A percentile compares a stretch with the other conserved stretches of the same genome.
phyloP scores from a whole-genome alignment of 2,113 vertebrate species.

The Lepidothrix coronata region DNA sequence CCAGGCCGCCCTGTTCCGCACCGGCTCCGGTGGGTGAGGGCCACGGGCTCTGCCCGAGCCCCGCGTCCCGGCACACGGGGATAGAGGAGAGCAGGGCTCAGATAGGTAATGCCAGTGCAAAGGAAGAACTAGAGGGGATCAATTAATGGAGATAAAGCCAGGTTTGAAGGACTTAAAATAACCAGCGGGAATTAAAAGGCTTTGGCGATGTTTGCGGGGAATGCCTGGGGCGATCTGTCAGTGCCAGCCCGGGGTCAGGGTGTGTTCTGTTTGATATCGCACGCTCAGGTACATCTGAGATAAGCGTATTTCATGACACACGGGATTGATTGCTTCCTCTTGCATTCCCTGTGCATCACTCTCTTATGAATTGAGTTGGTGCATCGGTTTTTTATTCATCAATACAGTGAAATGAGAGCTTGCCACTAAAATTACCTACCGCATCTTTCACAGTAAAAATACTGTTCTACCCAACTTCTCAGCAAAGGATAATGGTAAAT shows the following conservation, averaged over 20 bases:
- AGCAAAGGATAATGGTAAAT: neutral
- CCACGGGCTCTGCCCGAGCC: neutral
- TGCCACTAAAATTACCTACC: neutral
- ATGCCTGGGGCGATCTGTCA: neutral
- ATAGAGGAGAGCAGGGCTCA: neutral
- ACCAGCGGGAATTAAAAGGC: neutral
- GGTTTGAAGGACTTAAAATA: neutral
- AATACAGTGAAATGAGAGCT: neutral
- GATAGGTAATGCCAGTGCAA: accelerated
- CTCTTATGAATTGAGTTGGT: neutral
- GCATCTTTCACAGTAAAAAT: neutral
- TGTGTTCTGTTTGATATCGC: neutral
- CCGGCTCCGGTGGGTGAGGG: slow-evolving; percentile 81
- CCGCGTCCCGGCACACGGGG: neutral
- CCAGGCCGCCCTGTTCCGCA: slow-evolving; percentile 85
- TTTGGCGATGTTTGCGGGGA: neutral
- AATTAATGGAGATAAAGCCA: neutral
- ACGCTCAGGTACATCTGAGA: accelerated
- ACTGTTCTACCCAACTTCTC: neutral
- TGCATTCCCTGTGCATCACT: neutral
- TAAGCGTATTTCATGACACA: neutral
- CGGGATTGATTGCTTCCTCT: neutral
- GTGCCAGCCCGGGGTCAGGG: neutral
- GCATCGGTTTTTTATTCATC: neutral
- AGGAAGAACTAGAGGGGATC: accelerated